Base-by-base conservation (phyloP, 2,797 vertebrate species). In the Oreochromis mossambicus region DNA sequence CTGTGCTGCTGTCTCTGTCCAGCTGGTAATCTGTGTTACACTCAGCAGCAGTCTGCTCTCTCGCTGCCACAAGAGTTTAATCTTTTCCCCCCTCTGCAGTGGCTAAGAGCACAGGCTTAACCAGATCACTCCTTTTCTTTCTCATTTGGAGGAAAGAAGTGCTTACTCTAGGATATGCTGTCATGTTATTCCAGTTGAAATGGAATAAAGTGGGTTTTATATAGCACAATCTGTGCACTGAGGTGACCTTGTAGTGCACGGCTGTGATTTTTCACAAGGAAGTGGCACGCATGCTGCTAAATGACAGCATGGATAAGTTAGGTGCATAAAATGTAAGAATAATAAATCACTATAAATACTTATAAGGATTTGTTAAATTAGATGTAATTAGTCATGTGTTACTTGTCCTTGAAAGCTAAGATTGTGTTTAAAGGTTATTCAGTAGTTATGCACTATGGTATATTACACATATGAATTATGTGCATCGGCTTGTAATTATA, bases 81-180 rank as follows among this genome's bases (percentile, higher is more conserved):
- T 95, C 94, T 94, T 91, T 89, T 55, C 83, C n/a, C 6, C 86
- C 84, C 89, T 86, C 83, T 85, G 92, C 92, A 90, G 90, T 82
- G 87, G 89, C 91, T 92, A 93, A 95, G 92, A 95, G 93, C 94
- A 86, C 82, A 77, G 83, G 92, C 93, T 95, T 92, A 95, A 91
- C 91, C 41, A 79, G 91, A 94, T 95, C 93, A 90, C 89, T 93
- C 87, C 86, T 80, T 89, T 92, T 79, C 91, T 91, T 90, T 92
- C 89, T 94, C 86, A 85, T 94, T 95, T 90, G 87, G 91, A 88
- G 92, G 85, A 82, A 87, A 86, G 87, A 85, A 87, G 86, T 86
- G 89, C 83, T 93, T 89, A 86, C 86, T 87, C 88, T 80, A 91
- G 89, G 87, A 92, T 86, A 63, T 66, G 29, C 56, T 58, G 56